Evolutionary conservation across 2,797 vertebrate species (phyloP).

Genomic region (Smutsia gigantea): DNA sequence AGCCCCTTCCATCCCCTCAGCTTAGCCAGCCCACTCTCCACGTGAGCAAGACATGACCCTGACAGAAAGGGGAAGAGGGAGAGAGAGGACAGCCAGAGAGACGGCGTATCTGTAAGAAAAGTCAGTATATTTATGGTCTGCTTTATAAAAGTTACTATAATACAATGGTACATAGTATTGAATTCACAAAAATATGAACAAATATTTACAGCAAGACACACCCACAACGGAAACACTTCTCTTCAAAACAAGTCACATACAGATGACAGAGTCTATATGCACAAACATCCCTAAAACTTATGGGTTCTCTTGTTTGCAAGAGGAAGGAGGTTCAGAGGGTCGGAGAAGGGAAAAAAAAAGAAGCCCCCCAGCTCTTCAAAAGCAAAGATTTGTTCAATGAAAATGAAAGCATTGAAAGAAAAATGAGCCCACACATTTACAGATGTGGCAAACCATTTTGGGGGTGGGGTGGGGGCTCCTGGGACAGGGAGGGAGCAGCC

Average conservation of each 20-base stretch:
- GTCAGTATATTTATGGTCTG: constrained; percentile 95
- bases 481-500: neutral
- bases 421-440: constrained; percentile 19
- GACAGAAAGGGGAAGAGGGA: neutral
- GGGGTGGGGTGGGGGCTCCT: constrained; percentile 45
- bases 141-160: constrained; percentile 96
- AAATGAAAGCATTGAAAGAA: constrained; percentile 77
- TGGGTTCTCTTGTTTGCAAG: constrained; percentile 60
- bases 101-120: constrained; percentile 91
- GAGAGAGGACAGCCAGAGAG: constrained; percentile 79
- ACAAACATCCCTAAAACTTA: constrained; percentile 87
- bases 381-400: constrained; percentile 82
- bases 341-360: constrained; percentile 73
- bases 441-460: constrained; percentile 85
- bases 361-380: constrained; percentile 82
- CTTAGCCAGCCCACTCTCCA: neutral
- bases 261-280: constrained; percentile 87
- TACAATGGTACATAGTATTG: constrained; percentile 95
- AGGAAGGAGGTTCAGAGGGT: neutral
- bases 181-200: constrained; percentile 94
- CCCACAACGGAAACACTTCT: constrained; percentile 91
- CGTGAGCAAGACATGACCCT: neutral
- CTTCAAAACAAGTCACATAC: constrained; percentile 90
- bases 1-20: neutral
- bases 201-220: constrained; percentile 93